phyloP scores from a whole-genome alignment of 2,113 vertebrate species.

The Heterocephalus glaber region DNA sequence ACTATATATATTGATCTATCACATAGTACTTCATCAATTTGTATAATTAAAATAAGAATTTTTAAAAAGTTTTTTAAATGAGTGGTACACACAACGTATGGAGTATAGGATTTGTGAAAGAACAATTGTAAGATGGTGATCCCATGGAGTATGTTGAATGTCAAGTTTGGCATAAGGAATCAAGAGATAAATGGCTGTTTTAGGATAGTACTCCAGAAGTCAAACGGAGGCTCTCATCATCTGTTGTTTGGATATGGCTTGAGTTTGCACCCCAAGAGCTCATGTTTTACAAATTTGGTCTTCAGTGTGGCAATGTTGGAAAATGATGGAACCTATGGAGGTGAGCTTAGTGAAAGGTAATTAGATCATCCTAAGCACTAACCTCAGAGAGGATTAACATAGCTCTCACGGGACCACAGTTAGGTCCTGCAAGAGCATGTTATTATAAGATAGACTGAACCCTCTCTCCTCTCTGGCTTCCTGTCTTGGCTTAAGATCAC shows the following conservation, averaged over 20 bases:
- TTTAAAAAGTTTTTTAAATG: neutral
- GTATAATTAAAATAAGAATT: neutral
- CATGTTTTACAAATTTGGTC: neutral
- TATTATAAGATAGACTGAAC: neutral
- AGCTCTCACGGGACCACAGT: neutral
- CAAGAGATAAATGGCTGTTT: neutral
- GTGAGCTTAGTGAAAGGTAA: neutral
- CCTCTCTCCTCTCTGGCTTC: neutral
- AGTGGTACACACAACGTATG: neutral
- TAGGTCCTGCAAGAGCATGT: neutral
- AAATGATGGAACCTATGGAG: neutral
- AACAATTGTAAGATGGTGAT: neutral
- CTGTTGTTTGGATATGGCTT: neutral
- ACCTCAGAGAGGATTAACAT: neutral
- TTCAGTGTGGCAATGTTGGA: neutral
- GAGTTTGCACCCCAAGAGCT: neutral
- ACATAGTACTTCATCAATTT: neutral
- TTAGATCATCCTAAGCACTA: neutral
- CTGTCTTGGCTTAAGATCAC: neutral
- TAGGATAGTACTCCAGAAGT: neutral
- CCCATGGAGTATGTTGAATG: neutral
- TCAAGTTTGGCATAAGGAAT: neutral
- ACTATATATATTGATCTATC: neutral
- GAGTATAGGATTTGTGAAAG: neutral
- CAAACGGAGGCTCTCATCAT: neutral